phyloP scores from a whole-genome alignment of 2,888 invertebrate genomes.

The Balanococcus diminutus region DNA sequence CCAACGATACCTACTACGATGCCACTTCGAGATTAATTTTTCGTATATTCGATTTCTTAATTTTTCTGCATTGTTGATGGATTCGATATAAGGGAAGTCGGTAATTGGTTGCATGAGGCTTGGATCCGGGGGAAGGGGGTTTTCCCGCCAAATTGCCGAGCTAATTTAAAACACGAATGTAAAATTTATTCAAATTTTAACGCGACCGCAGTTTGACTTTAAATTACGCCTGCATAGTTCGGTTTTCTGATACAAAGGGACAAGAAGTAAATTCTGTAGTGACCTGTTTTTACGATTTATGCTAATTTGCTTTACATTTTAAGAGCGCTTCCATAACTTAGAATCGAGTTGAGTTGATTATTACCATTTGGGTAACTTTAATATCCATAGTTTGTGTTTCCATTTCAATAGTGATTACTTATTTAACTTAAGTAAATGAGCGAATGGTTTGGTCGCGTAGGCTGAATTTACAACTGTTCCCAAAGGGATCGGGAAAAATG shows the following conservation, averaged over 20 bases:
- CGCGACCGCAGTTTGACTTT: not conserved
- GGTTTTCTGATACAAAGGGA: conserved; percentile 4
- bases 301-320: not conserved
- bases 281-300: not conserved
- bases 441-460: not conserved
- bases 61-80: too few species aligned
- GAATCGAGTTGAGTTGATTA: conserved; percentile 2
- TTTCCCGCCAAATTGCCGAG: not conserved
- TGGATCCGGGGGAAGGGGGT: not conserved
- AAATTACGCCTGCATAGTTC: not conserved
- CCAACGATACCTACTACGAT: conserved; percentile 3
- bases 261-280: not conserved
- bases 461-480: not conserved
- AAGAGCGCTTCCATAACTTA: not conserved
- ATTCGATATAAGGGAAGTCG: too few species aligned
- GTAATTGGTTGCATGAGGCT: too few species aligned
- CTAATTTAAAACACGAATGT: not conserved
- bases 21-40: conserved; percentile 3
- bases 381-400: conserved; percentile 11
- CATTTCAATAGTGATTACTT: not conserved
- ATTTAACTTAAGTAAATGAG: not conserved
- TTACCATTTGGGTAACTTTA: not conserved
- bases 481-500: not conserved
- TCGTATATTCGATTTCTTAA: not conserved
- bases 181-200: conserved; percentile 6